Conservation (phyloP, 2,113 vertebrate species). For the Mungos mungo region DNA sequence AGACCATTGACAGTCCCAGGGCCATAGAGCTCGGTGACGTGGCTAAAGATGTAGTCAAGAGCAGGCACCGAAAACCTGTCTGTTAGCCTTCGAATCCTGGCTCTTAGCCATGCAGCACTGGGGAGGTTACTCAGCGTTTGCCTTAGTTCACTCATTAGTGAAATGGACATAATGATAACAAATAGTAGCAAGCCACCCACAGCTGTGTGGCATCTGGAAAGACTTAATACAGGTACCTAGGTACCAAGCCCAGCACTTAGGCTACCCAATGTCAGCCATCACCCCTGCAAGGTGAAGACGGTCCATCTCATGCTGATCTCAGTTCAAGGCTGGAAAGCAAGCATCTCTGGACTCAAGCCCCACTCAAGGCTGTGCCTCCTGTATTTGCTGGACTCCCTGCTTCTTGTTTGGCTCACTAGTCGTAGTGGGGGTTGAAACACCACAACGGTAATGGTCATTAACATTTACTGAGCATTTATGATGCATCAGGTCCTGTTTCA, state of each 20-base stretch:
- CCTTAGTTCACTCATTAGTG: neutral
- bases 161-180: neutral
- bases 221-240: accelerated
- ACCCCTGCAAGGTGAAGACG: accelerated
- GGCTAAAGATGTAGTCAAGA: no score
- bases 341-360: neutral
- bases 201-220: neutral
- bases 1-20: no score
- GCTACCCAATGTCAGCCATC: accelerated
- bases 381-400: neutral
- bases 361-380: neutral
- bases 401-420: neutral
- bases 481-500: neutral
- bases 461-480: neutral
- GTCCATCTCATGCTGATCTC: accelerated
- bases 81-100: neutral
- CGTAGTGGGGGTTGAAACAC: neutral
- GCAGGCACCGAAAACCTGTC: accelerated
- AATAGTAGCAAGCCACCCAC: neutral
- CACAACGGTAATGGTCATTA: neutral
- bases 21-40: neutral
- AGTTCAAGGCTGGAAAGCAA: neutral
- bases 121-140: neutral
- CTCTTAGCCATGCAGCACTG: no score
- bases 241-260: accelerated